These are phyloP conservation scores for Thalpophila matura DNA, from an alignment of 2,888 invertebrate genomes.

Conservation along the genomic window DNA sequence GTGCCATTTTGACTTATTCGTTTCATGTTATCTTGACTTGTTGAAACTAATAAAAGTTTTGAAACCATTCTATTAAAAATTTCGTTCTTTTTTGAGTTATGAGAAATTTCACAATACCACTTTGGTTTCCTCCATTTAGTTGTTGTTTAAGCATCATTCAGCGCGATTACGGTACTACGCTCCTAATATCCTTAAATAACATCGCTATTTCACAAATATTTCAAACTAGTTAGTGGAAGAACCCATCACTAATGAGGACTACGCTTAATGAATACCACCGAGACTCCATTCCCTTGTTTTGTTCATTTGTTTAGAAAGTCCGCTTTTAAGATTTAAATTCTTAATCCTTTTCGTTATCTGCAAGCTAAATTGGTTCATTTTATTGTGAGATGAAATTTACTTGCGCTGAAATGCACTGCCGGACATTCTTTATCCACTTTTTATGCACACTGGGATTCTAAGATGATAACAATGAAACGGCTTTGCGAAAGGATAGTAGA, in stretches of 20 bases:
- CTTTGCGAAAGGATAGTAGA: conserved; percentile 24
- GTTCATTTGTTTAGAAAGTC: conserved; percentile 70
- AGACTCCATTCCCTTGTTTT: conserved; percentile 67
- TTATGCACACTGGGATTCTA: conserved; percentile 20
- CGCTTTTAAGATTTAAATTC: conserved; percentile 67
- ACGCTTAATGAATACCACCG: conserved; percentile 71
- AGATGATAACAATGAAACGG: conserved; percentile 32
- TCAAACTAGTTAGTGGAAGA: conserved; percentile 8
- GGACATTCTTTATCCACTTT: conserved; percentile 38
- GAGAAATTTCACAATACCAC: too few species aligned
- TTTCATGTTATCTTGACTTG: conserved; percentile 24
- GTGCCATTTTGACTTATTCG: conserved; percentile 27
- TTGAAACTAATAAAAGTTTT: conserved; percentile 25
- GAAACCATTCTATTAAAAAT: too few species aligned
- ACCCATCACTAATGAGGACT: conserved; percentile 21
- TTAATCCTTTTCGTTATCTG: conserved; percentile 72
- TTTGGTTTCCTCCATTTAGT: too few species aligned
- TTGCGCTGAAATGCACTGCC: conserved; percentile 12
- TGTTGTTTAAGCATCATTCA: too few species aligned
- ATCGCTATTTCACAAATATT: neutral
- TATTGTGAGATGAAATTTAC: conserved; percentile 63
- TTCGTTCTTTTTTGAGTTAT: neutral
- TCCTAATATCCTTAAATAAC: neutral
- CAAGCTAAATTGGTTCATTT: conserved; percentile 77
- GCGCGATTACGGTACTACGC: too few species aligned